Base-by-base conservation (phyloP, 2,797 vertebrate genomes). In the Acanthiza pusilla region DNA sequence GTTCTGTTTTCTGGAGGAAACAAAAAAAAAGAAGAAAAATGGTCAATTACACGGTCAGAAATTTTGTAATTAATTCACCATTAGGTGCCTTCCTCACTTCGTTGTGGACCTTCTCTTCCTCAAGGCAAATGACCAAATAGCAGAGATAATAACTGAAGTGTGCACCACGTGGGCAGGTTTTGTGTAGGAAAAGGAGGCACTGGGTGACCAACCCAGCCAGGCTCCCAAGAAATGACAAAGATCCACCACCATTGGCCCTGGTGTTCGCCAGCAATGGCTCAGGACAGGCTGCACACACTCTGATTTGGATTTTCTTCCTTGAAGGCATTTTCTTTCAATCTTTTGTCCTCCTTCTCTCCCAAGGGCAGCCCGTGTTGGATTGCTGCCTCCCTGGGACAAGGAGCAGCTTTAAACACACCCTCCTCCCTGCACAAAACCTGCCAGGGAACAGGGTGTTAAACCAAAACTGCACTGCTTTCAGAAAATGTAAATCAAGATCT, bases 1-100 rank as follows among this genome's bases (percentile, higher is more conserved):
- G 96, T 92, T 97, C 98, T 97, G 96, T 98, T 98, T 98, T 98
- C 98, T 98, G 94, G 54, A 92, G n/a, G 75, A 54, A 67, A 53
- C 10, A 68, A 10, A 13, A 53, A 81, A 85, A 57, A 67, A 40
- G 4, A 53, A 63, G 7, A 38, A 51, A 47, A 66, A 47, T 42
- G 34, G n/a, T 78, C 77, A 93, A 74, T 89, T 50, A 51, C 11
- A 19, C 21, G 40, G 34, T 8, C 71, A 27, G 4, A 10, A 1
- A 3, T 48, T 38, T 67, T 26, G 26, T 8, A 66, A 70, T 77
- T 48, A 72, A 17, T 16, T 23, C 45, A 11, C 45, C 20, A 45
- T 45, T 11, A 10, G 40, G 38, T 22, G 18, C 11, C 9, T 47
- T 74, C 57, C 40, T 25, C 42, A 38, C 30, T 67, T 51, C 16